Conservation (phyloP, 2,888 invertebrate species). For the Myathropa florea region DNA sequence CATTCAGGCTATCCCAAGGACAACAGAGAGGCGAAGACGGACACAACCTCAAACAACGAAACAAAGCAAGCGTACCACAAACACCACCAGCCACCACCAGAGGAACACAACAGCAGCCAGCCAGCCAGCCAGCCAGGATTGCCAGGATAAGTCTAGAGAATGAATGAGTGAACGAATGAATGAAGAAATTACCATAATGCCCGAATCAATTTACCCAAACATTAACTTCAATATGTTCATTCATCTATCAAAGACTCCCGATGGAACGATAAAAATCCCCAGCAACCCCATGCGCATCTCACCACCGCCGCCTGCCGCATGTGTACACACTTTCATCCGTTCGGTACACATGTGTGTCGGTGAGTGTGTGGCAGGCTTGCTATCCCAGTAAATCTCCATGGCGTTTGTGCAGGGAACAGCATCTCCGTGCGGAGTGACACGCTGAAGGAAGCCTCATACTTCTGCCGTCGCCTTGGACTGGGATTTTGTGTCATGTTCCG, state of each 20-base stretch:
- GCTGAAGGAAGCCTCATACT: too few species aligned
- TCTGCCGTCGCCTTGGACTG: too few species aligned
- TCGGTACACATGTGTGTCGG: too few species aligned
- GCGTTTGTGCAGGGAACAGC: too few species aligned
- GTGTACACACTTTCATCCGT: background rate
- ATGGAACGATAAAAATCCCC: slow-evolving; percentile 47
- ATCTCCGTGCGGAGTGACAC: too few species aligned
- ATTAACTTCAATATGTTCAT: slow-evolving; percentile 60
- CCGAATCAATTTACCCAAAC: slow-evolving; percentile 61
- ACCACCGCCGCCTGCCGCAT: background rate
- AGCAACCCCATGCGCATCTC: background rate
- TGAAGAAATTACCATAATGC: slow-evolving; percentile 63
- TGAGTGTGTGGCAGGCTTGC: too few species aligned
- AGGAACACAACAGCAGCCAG: slow-evolving; percentile 1
- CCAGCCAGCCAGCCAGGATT: background rate
- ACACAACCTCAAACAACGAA: too few species aligned
- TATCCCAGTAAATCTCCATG: too few species aligned
- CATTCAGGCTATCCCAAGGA: background rate
- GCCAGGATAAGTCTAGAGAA: slow-evolving; percentile 25
- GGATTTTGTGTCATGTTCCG: too few species aligned
- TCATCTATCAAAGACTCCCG: slow-evolving; percentile 60
- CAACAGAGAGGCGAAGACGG: too few species aligned
- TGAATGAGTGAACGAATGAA: slow-evolving; percentile 42
- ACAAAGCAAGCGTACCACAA: background rate
- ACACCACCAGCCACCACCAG: background rate